phyloP scores from a whole-genome alignment of 1,140 invertebrate genomes.

The Agrypnia vestita region DNA sequence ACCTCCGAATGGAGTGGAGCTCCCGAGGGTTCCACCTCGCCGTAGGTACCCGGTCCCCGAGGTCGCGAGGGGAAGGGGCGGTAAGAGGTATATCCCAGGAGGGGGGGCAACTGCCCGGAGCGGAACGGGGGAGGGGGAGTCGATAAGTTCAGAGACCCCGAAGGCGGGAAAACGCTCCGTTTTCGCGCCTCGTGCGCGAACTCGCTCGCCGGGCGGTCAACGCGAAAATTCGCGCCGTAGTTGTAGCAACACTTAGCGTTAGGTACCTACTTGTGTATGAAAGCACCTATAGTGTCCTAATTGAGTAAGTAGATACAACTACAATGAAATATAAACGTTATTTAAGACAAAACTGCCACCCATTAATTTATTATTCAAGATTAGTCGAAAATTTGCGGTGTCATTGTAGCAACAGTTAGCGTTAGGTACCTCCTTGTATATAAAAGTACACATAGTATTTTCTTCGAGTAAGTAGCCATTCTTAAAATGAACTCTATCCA shows the following conservation, averaged over 20 bases:
- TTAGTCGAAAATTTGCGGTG: too few relatives aligned
- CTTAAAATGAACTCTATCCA: too few relatives aligned
- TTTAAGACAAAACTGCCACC: too few relatives aligned
- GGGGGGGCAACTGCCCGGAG: slow-evolving; percentile 14
- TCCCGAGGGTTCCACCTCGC: slow-evolving; percentile 26
- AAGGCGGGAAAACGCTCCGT: slow-evolving; percentile 35
- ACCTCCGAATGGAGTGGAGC: background rate
- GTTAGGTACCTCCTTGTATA: too few relatives aligned
- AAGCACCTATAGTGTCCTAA: too few relatives aligned
- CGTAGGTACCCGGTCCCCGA: background rate
- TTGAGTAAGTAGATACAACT: too few relatives aligned
- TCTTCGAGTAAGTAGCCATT: too few relatives aligned
- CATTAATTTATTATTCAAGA: too few relatives aligned
- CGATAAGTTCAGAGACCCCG: slow-evolving; percentile 55
- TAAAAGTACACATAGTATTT: too few relatives aligned
- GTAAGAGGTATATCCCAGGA: slow-evolving; percentile 2
- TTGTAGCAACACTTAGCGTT: slow-evolving; percentile 20
- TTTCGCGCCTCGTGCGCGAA: slow-evolving; percentile 31
- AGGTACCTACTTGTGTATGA: background rate
- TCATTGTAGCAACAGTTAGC: too few relatives aligned
- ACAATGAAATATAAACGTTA: too few relatives aligned
- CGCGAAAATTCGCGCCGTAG: background rate
- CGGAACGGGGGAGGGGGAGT: slow-evolving; percentile 2
- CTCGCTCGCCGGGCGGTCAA: slow-evolving; percentile 3
- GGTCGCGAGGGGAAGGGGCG: background rate